These are phyloP conservation scores for Stomorhina lunata DNA, from an alignment of 2,888 invertebrate genomes.

Conservation along the genomic window DNA sequence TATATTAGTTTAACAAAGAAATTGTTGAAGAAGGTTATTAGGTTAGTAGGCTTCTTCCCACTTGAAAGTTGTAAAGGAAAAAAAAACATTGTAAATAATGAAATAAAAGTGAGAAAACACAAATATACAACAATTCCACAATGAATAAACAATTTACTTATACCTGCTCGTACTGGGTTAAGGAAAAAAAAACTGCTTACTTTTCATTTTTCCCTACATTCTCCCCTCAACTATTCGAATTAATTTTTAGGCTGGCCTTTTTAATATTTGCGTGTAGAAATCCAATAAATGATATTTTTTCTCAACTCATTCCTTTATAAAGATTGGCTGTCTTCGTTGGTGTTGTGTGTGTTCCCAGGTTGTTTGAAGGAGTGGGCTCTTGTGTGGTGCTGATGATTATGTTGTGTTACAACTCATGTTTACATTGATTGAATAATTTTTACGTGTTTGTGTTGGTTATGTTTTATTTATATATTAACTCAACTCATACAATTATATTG, in stretches of 20 bases:
- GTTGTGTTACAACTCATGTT: conserved; percentile 51
- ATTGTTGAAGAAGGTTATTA: conserved; percentile 49
- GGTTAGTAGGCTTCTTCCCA: conserved; percentile 52
- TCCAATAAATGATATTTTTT: conserved; percentile 12
- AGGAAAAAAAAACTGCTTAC: background rate
- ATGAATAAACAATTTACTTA: conserved; percentile 3
- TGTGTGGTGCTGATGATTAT: conserved; percentile 1
- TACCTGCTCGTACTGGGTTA: background rate
- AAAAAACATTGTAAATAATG: background rate
- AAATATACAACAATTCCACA: background rate
- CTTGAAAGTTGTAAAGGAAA: conserved; percentile 32
- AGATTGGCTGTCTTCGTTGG: background rate
- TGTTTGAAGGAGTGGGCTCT: too few species aligned
- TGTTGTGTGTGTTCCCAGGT: too few species aligned
- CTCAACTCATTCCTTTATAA: background rate
- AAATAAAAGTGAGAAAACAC: background rate
- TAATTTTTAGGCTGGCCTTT: background rate
- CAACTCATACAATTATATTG: background rate
- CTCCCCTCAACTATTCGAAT: background rate
- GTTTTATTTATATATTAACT: background rate
- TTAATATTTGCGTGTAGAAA: conserved; percentile 11
- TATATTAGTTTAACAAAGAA: conserved; percentile 40
- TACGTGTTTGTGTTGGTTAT: conserved; percentile 30
- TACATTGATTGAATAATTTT: conserved; percentile 63
- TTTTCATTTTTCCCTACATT: background rate